phyloP scores from a whole-genome alignment of 2,888 invertebrate genomes.

The Sinentomon sp. region DNA sequence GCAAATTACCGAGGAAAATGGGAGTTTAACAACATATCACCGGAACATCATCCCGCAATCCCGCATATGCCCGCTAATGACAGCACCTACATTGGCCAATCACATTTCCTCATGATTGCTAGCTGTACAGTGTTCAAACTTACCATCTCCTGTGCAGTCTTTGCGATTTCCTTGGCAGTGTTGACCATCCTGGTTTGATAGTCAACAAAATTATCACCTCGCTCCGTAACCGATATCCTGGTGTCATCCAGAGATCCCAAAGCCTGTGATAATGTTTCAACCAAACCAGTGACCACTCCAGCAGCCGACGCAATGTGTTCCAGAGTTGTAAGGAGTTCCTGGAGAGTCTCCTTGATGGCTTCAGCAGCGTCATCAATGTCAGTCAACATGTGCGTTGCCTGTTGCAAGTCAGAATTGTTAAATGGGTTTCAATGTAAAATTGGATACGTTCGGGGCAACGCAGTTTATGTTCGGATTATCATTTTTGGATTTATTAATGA shows the following conservation, averaged over 20 bases:
- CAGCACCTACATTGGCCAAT: too few relatives aligned
- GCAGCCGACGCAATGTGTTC: constrained; percentile 60
- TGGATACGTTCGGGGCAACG: neutral
- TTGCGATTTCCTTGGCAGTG: constrained; percentile 73
- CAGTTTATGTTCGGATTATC: too few relatives aligned
- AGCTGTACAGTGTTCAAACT: constrained; percentile 17
- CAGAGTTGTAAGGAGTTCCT: constrained; percentile 47
- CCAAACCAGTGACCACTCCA: constrained; percentile 63
- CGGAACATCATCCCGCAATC: too few relatives aligned
- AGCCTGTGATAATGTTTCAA: constrained; percentile 72
- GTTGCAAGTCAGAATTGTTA: constrained; percentile 15
- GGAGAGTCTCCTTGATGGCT: constrained; percentile 46
- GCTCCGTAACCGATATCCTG: constrained; percentile 20
- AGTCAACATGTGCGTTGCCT: constrained; percentile 49
- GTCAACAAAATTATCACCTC: constrained; percentile 56
- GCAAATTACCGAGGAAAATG: too few relatives aligned
- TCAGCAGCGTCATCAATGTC: constrained; percentile 56
- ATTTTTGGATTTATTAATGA: too few relatives aligned
- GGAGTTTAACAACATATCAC: too few relatives aligned
- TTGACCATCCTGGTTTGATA: constrained; percentile 93
- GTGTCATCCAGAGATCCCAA: constrained; percentile 51
- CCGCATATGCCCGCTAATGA: too few relatives aligned
- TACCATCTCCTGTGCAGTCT: constrained; percentile 77
- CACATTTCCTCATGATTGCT: too few relatives aligned
- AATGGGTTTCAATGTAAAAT: constrained; percentile 6